These are phyloP conservation scores for Nebria salina DNA, from an alignment of 2,888 invertebrate species.

Conservation along the genomic window DNA sequence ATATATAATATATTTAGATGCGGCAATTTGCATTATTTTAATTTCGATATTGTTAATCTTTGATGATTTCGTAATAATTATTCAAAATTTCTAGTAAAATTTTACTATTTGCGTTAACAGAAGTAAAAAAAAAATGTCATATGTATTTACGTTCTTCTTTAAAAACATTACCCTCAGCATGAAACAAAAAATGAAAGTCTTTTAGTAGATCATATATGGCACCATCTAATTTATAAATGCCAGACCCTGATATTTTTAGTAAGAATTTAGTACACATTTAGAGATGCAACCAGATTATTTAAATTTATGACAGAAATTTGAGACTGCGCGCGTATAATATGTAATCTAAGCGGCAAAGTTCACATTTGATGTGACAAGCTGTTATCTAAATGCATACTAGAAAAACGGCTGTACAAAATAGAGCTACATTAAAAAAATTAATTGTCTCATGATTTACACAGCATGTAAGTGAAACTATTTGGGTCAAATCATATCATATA, in stretches of 20 bases:
- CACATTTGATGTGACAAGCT: constrained; percentile 9
- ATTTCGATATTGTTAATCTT: not conserved
- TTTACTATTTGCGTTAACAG: no score
- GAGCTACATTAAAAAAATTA: not conserved
- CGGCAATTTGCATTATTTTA: not conserved
- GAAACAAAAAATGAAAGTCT: no score
- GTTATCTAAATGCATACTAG: constrained; percentile 10
- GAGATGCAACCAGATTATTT: constrained; percentile 28
- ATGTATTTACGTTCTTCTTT: no score
- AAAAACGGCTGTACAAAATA: not conserved
- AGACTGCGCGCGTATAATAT: not conserved
- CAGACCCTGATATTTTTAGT: constrained; percentile 30
- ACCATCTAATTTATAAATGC: constrained; percentile 11
- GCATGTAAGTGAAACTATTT: not conserved
- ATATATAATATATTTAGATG: not conserved
- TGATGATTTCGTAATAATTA: no score
- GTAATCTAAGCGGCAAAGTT: constrained; percentile 11
- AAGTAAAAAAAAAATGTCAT: no score
- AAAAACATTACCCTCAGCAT: no score
- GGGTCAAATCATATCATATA: not conserved
- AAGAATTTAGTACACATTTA: constrained; percentile 13
- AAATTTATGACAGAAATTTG: constrained; percentile 36
- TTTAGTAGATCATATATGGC: not conserved
- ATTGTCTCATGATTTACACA: not conserved
- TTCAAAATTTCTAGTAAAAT: no score